Base-by-base conservation (phyloP, 1,140 invertebrate genomes). In the Riptortus pedestris region DNA sequence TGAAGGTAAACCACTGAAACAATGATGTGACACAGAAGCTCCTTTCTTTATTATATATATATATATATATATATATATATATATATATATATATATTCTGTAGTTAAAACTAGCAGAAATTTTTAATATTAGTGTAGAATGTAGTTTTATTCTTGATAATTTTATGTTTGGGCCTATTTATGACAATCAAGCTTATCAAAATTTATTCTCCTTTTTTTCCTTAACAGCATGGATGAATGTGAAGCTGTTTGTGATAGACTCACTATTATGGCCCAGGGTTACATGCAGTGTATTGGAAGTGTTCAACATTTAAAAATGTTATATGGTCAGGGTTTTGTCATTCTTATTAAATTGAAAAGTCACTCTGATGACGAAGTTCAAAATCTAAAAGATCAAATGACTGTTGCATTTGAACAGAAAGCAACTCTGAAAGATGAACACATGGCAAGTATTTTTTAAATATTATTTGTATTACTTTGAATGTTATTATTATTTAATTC, bases 261-360 rank as follows among this genome's bases (percentile, higher is more conserved):
- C 26, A 90, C 88, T 24, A 89, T 94, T 47, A 93, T 95, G 90
- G 89, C 93, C 0, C 85, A 85, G 72, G 92, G 92, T 0, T 78
- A 84, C n/a, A 70, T 71, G 69, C 67, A 75, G 64, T 78, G 75
- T 62, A 68, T 78, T 0, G 78, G 77, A 18, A 75, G 73, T 60
- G 75, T 79, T 60, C 74, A 74, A 22, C 70, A 76, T 24, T 67
- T 81, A 0, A 81, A 80, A 65, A 60, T 67, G 57, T 72, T 74
- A 14, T 74, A 74, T 47, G 74, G 75, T 16, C 71, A 73, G 65
- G 79, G 79, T 24, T 79, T 76, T 63, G 76, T 75, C 7, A 70
- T 80, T 18, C 75, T 75, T 67, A 66, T 80, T 7, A 78, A 74
- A 57, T 29, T 70, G 4, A 31, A 38, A 20, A 27, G 11, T 29